Evolutionary conservation across 2,797 vertebrate genomes (phyloP).

Genomic region (Sebastes glaucus): DNA sequence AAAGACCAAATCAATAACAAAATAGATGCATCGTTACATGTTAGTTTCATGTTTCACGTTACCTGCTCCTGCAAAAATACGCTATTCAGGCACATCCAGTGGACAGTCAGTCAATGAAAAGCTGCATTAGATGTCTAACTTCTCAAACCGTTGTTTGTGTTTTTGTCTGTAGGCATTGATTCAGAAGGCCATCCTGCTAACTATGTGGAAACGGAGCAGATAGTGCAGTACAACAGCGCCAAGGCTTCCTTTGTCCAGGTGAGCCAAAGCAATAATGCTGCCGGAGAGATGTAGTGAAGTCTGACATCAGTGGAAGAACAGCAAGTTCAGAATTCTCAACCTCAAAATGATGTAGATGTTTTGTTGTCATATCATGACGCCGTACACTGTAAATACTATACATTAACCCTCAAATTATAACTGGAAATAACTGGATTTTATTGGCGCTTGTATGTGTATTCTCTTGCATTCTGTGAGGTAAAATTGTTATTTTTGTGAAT

Average conservation of each 20-base stretch:
- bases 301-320: background rate
- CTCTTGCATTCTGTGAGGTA: too few relatives aligned
- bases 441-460: too few relatives aligned
- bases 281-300: background rate
- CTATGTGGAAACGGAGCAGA: conserved; percentile 96
- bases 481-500: too few relatives aligned
- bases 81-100: background rate
- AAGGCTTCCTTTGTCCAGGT: conserved; percentile 95
- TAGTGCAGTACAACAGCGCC: conserved; percentile 89
- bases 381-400: background rate
- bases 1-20: background rate
- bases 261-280: conserved; percentile 26
- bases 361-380: background rate
- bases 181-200: conserved; percentile 97
- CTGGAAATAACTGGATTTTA: too few relatives aligned
- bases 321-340: background rate
- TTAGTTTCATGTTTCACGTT: background rate
- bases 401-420: background rate
- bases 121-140: background rate
- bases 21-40: background rate
- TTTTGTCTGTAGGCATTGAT: conserved; percentile 87
- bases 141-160: background rate
- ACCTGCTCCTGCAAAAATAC: background rate
- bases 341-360: background rate
- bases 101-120: background rate